Percentiles rank a stretch among this genome's conserved stretches.
These are phyloP conservation scores for Dicyrtoma fusca DNA, from an alignment of 2,888 invertebrate species.

Conservation along the genomic window DNA sequence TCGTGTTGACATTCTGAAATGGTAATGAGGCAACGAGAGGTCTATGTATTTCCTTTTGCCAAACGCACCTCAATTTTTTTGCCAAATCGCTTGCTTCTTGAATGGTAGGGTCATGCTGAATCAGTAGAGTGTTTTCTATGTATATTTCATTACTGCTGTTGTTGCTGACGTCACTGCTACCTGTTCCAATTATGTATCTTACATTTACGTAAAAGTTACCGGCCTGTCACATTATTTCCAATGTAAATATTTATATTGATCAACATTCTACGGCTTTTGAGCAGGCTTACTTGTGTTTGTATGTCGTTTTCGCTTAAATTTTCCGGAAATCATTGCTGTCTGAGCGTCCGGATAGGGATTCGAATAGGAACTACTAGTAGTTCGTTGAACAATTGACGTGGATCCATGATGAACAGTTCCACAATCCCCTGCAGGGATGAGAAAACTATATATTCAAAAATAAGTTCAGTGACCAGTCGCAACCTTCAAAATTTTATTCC, in stretches of 20 bases:
- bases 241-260: too few species aligned
- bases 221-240: too few species aligned
- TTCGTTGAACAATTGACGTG: background rate
- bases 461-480: slow-evolving; percentile 10
- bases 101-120: slow-evolving; percentile 54
- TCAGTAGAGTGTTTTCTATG: slow-evolving; percentile 56
- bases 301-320: too few species aligned
- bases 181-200: slow-evolving; percentile 8
- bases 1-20: slow-evolving; percentile 21
- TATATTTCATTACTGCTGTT: slow-evolving; percentile 45
- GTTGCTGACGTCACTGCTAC: background rate
- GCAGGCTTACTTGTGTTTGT: too few species aligned
- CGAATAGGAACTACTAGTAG: background rate
- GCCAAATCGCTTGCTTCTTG: slow-evolving; percentile 55
- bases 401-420: slow-evolving; percentile 46
- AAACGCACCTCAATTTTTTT: slow-evolving; percentile 54
- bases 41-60: slow-evolving; percentile 53
- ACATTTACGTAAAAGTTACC: background rate
- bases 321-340: background rate
- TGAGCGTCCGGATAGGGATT: background rate
- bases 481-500: slow-evolving; percentile 34
- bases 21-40: slow-evolving; percentile 52
- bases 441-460: slow-evolving; percentile 48
- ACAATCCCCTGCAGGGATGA: slow-evolving; percentile 52
- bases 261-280: too few species aligned